Percentiles rank a stretch among this genome's conserved stretches.
These are phyloP conservation scores for Mormyrus proboscirostris DNA, from an alignment of 2,797 vertebrate species.

Conservation along the genomic window DNA sequence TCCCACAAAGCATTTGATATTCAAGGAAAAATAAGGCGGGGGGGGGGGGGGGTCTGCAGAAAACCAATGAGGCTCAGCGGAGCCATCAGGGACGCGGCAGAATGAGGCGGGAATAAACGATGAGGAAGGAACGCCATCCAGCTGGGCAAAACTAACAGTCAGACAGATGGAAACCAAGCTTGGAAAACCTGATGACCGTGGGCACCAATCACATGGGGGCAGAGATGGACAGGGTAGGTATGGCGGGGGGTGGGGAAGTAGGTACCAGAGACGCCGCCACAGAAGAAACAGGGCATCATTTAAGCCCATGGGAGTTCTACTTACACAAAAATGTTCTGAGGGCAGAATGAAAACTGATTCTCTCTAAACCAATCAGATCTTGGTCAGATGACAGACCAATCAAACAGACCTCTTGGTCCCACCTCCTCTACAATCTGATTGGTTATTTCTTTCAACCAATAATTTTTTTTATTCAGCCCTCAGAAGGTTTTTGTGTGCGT, in stretches of 20 bases:
- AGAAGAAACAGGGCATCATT: neutral
- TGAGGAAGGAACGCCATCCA: constrained; percentile 42
- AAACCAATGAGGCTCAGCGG: neutral
- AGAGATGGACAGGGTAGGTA: neutral
- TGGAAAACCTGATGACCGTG: constrained; percentile 46
- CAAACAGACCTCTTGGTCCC: neutral
- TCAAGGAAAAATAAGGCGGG: neutral
- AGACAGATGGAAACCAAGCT: constrained; percentile 51
- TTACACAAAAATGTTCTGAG: neutral
- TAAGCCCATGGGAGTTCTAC: neutral
- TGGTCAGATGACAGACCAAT: neutral
- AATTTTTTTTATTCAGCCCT: neutral
- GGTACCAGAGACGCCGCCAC: neutral
- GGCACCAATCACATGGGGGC: constrained; percentile 43
- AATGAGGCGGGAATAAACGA: constrained; percentile 19
- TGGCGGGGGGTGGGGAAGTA: neutral
- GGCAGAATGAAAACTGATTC: neutral
- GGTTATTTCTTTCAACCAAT: neutral
- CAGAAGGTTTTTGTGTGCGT: neutral
- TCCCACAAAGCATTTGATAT: neutral
- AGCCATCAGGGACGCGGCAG: neutral
- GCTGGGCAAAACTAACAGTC: constrained; percentile 39
- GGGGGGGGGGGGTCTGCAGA: neutral
- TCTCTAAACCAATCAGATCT: neutral
- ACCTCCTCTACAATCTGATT: neutral